Base-by-base conservation (phyloP, 2,797 vertebrate species). In the Onychomys torridus region DNA sequence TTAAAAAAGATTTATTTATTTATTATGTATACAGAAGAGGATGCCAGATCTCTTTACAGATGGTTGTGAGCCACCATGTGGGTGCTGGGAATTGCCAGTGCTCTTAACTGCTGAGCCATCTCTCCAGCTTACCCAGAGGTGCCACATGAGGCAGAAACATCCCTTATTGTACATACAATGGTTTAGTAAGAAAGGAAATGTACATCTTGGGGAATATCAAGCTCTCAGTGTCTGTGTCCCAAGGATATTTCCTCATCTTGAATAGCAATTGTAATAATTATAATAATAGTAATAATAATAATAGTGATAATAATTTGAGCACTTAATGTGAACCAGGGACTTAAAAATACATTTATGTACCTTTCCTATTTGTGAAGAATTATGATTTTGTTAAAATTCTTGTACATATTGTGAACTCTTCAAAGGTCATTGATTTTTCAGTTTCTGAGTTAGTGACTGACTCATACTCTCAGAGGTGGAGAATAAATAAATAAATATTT, bases 41-140 rank as follows among this genome's bases (percentile, higher is more conserved):
- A n/a, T n/a, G n/a, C n/a, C n/a, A n/a, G n/a, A n/a, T n/a, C n/a
- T n/a, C n/a, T n/a, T n/a, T n/a, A n/a, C n/a, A n/a, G n/a, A n/a
- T n/a, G n/a, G n/a, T n/a, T n/a, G n/a, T n/a, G n/a, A n/a, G n/a
- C n/a, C n/a, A n/a, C n/a, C n/a, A n/a, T n/a, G n/a, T n/a, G n/a
- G n/a, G n/a, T n/a, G n/a, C n/a, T n/a, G n/a, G n/a, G n/a, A n/a
- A n/a, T n/a, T n/a, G n/a, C n/a, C n/a, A n/a, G n/a, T n/a, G n/a
- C n/a, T n/a, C n/a, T n/a, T n/a, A n/a, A n/a, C n/a, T n/a, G n/a
- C n/a, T n/a, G n/a, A n/a, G n/a, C n/a, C n/a, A n/a, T n/a, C n/a
- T n/a, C n/a, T n/a, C n/a, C n/a, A n/a, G n/a, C n/a, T 94, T 97
- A 90, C 90, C 83, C 87, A 77, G 81, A 95, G 95, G 95, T 10